These are phyloP conservation scores for Clitarchus hookeri DNA, from an alignment of 2,888 invertebrate species.

Conservation along the genomic window DNA sequence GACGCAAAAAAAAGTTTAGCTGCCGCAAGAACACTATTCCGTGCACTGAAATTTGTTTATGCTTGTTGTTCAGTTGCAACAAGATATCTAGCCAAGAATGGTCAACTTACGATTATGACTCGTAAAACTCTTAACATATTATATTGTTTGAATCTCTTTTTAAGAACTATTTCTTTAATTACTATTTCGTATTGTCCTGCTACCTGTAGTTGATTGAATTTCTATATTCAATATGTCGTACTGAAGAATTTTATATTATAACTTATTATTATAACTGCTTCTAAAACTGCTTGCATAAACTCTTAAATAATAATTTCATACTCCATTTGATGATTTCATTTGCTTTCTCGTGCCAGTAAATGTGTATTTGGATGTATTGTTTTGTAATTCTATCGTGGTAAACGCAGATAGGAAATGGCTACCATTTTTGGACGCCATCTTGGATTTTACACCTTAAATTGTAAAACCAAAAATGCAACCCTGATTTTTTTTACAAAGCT, in stretches of 20 bases:
- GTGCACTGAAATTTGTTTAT: background rate
- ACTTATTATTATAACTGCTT: too few species aligned
- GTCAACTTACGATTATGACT: background rate
- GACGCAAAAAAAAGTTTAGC: background rate
- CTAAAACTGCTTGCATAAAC: background rate
- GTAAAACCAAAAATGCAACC: too few species aligned
- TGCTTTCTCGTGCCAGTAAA: background rate
- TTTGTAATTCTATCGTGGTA: background rate
- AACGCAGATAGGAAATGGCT: background rate
- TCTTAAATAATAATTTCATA: too few species aligned
- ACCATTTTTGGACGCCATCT: background rate
- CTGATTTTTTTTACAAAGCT: background rate
- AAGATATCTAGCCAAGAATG: background rate
- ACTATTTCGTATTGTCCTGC: background rate
- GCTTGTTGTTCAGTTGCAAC: background rate
- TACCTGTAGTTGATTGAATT: background rate
- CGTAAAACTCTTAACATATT: background rate
- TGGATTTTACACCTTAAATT: too few species aligned
- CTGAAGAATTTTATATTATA: background rate
- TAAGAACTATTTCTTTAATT: background rate
- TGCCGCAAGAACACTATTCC: conserved; percentile 10
- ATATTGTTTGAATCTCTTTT: background rate
- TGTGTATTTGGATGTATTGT: background rate
- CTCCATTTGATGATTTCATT: background rate
- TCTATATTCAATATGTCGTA: background rate